phyloP scores from a whole-genome alignment of 2,797 vertebrate species.

The Lepilemur septentrionalis region DNA sequence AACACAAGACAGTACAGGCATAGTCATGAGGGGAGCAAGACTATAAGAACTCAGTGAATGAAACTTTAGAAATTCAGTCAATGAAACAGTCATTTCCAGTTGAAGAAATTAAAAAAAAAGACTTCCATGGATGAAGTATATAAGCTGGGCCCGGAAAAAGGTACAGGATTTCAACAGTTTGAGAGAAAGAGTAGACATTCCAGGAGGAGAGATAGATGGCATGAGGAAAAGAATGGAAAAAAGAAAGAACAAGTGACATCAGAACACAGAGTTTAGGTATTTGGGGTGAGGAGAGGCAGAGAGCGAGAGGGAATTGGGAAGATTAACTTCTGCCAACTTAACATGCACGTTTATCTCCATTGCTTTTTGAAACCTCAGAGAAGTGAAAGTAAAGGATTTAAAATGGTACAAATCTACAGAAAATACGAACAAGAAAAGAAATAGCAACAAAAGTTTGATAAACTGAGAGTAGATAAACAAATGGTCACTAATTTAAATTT shows the following conservation, averaged over 20 bases:
- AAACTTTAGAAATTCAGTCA: constrained; percentile 1
- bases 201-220: background rate
- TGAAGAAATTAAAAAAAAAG: background rate
- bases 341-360: background rate
- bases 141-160: background rate
- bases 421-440: background rate
- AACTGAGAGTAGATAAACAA: background rate
- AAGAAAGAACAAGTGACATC: background rate
- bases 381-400: constrained; percentile 2
- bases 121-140: background rate
- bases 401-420: constrained; percentile 2
- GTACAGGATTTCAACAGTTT: background rate
- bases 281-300: background rate
- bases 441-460: constrained; percentile 3
- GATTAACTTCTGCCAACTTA: background rate
- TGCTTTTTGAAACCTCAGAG: constrained; percentile 32
- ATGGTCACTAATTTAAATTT: constrained; percentile 24
- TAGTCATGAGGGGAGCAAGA: background rate
- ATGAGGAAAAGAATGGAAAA: background rate
- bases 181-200: background rate
- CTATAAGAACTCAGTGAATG: constrained; percentile 25
- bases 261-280: background rate
- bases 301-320: background rate
- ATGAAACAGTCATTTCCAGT: background rate
- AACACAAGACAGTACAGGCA: background rate